A percentile compares a stretch with the other conserved stretches of the same genome.
phyloP scores from a whole-genome alignment of 2,113 vertebrate species.

The Lophochroa leadbeateri region DNA sequence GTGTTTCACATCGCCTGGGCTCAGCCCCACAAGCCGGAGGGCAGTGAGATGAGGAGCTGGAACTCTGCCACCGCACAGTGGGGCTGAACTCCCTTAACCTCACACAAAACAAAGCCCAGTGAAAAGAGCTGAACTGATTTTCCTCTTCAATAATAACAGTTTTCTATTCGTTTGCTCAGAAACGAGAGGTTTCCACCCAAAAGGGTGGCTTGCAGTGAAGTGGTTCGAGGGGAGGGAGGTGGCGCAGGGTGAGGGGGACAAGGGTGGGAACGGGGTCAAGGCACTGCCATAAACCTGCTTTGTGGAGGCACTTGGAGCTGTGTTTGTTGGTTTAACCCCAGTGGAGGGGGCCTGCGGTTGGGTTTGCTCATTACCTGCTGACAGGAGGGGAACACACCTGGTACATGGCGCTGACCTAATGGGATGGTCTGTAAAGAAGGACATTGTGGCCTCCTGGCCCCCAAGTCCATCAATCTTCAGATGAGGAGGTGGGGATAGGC shows the following conservation, averaged over 20 bases:
- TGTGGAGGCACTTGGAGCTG: accelerated
- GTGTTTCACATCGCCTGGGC: not conserved
- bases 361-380: not conserved
- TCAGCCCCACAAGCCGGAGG: not conserved
- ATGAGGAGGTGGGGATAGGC: not conserved
- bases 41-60: not conserved
- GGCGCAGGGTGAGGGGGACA: accelerated
- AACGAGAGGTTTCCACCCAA: not conserved
- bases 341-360: accelerated
- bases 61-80: accelerated
- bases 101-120: not conserved
- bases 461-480: not conserved
- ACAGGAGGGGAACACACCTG: not conserved
- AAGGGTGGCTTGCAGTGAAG: accelerated
- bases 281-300: accelerated
- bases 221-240: accelerated
- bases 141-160: not conserved
- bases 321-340: not conserved
- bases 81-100: not conserved
- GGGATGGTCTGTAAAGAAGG: not conserved
- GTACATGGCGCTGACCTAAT: accelerated
- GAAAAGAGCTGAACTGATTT: not conserved
- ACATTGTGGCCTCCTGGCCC: not conserved
- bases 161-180: not conserved
- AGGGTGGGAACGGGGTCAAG: not conserved